Conservation (phyloP, 2,113 vertebrate genomes). For the Crotalus tigris region DNA sequence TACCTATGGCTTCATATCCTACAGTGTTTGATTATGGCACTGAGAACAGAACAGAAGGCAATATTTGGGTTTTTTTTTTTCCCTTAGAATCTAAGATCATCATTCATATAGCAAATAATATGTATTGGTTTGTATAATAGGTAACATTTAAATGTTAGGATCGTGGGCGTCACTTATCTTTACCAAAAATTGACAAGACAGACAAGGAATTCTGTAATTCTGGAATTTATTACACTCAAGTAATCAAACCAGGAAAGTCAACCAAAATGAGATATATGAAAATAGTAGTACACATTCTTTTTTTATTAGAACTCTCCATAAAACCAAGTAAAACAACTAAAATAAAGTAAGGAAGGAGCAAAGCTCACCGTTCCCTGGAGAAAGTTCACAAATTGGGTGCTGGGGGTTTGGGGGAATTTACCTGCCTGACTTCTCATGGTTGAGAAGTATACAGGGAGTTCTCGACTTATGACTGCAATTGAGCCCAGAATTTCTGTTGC, state of each 20-base stretch:
- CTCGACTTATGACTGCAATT: not conserved
- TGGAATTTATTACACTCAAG: not conserved
- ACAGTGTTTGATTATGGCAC: not conserved
- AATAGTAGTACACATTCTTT: not conserved
- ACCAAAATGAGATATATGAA: not conserved
- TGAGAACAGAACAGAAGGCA: not conserved
- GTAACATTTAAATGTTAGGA: not conserved
- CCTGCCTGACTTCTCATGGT: not conserved
- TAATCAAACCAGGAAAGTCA: not conserved
- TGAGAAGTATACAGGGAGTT: not conserved
- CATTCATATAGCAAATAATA: not conserved
- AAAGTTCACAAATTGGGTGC: not conserved
- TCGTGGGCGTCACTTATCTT: not conserved
- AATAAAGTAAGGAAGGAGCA: not conserved
- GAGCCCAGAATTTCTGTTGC: not conserved
- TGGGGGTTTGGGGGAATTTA: not conserved
- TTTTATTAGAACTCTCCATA: not conserved
- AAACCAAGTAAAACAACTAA: not conserved
- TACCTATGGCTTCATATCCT: not conserved
- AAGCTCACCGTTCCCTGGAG: not conserved
- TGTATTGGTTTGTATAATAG: not conserved
- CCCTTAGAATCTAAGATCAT: not conserved
- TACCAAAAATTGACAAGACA: not conserved
- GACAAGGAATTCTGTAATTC: not conserved
- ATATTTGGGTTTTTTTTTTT: not conserved